phyloP scores from a whole-genome alignment of 2,888 invertebrate species.

The Acanthosepion lycidas region DNA sequence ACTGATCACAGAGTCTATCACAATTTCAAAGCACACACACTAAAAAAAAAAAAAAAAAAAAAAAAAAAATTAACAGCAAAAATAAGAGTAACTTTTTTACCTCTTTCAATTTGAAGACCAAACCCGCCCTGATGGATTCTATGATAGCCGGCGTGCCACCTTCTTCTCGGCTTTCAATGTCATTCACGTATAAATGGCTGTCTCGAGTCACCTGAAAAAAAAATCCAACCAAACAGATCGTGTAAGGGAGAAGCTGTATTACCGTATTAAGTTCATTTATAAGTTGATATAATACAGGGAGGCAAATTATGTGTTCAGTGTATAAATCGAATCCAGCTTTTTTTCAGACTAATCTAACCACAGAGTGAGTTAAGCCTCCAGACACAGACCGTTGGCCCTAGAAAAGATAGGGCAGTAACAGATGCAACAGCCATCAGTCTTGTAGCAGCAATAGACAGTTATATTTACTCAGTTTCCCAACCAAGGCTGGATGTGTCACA shows the following conservation, averaged over 20 bases:
- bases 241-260: neutral
- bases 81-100: slow-evolving; percentile 48
- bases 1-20: too few relatives aligned
- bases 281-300: too few relatives aligned
- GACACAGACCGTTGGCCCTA: too few relatives aligned
- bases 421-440: too few relatives aligned
- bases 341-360: neutral
- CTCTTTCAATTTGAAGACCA: slow-evolving; percentile 63
- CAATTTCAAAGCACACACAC: too few relatives aligned
- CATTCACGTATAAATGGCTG: slow-evolving; percentile 55
- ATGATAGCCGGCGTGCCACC: slow-evolving; percentile 67
- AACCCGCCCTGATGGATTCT: slow-evolving; percentile 64
- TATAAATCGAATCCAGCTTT: neutral
- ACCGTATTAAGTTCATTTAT: neutral
- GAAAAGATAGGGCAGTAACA: too few relatives aligned
- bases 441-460: too few relatives aligned
- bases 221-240: neutral
- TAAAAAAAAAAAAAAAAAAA: too few relatives aligned
- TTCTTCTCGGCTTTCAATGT: slow-evolving; percentile 65
- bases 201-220: slow-evolving; percentile 57
- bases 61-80: too few relatives aligned
- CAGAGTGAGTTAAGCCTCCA: too few relatives aligned
- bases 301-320: neutral
- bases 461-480: too few relatives aligned
- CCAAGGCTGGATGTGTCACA: too few relatives aligned